These are phyloP conservation scores for Pollenia angustigena DNA, from an alignment of 2,888 invertebrate genomes.

Conservation along the genomic window DNA sequence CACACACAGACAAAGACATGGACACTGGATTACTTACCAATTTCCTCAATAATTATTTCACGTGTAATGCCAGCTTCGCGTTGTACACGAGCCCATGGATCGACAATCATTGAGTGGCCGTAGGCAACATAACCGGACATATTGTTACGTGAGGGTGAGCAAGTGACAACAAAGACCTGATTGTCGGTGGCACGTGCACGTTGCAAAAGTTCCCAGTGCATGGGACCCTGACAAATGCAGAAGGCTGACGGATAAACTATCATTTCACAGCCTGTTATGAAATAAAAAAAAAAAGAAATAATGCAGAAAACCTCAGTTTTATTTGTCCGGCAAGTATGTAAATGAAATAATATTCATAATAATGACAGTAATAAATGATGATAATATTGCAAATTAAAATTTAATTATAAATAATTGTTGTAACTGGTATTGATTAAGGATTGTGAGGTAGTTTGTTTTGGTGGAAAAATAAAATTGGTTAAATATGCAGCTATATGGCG, in stretches of 20 bases:
- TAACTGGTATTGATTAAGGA: background rate
- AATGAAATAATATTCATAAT: background rate
- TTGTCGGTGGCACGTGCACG: slow-evolving; percentile 93
- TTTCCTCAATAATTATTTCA: slow-evolving; percentile 89
- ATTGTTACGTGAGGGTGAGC: slow-evolving; percentile 92
- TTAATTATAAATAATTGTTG: slow-evolving; percentile 27
- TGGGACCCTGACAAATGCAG: slow-evolving; percentile 87
- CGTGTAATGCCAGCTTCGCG: slow-evolving; percentile 89
- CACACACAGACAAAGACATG: background rate
- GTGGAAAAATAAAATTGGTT: too few relatives aligned
- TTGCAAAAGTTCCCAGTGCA: slow-evolving; percentile 95
- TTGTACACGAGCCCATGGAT: slow-evolving; percentile 91
- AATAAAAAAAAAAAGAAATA: slow-evolving; percentile 10
- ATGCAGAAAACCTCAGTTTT: slow-evolving; percentile 11
- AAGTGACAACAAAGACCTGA: slow-evolving; percentile 93
- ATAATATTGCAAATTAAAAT: slow-evolving; percentile 20
- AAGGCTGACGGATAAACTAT: slow-evolving; percentile 97
- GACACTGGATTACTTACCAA: slow-evolving; percentile 86
- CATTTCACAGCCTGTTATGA: slow-evolving; percentile 89
- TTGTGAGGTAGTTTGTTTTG: too few relatives aligned
- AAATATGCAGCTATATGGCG: too few relatives aligned
- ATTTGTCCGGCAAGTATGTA: background rate
- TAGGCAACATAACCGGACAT: slow-evolving; percentile 93
- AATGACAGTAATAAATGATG: slow-evolving; percentile 36
- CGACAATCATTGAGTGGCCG: slow-evolving; percentile 93